Evolutionary conservation across 2,888 invertebrate genomes (phyloP).

Genomic region (Sinelater perroti): DNA sequence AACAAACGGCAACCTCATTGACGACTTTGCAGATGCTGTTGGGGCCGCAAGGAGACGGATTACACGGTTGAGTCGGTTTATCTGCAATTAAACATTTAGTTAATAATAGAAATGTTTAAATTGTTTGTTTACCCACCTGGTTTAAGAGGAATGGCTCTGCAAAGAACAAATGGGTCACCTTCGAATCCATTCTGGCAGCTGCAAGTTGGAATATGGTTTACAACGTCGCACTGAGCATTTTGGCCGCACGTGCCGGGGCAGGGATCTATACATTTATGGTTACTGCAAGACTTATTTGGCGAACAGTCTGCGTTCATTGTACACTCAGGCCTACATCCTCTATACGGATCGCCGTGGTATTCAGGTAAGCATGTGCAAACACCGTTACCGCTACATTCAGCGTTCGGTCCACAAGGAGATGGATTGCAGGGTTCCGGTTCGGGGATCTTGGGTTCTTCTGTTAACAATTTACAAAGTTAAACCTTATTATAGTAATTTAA

Average conservation of each 20-base stretch:
- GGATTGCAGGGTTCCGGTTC: constrained; percentile 71
- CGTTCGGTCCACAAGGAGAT: constrained; percentile 80
- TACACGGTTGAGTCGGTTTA: constrained; percentile 63
- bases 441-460: constrained; percentile 29
- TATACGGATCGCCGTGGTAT: constrained; percentile 77
- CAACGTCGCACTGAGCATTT: constrained; percentile 80
- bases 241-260: constrained; percentile 82
- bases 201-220: constrained; percentile 85
- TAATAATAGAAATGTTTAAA: not conserved
- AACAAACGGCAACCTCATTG: constrained; percentile 74
- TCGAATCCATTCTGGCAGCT: constrained; percentile 76
- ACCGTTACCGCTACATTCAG: constrained; percentile 74
- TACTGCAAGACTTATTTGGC: constrained; percentile 77
- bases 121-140: no score
- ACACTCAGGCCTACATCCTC: constrained; percentile 83
- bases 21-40: constrained; percentile 70
- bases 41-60: constrained; percentile 72
- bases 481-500: no score
- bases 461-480: no score
- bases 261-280: constrained; percentile 80
- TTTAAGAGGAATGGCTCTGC: constrained; percentile 51
- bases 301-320: constrained; percentile 82
- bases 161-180: constrained; percentile 79
- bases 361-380: constrained; percentile 76
- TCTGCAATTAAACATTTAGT: constrained; percentile 6